A percentile compares a stretch with the other conserved stretches of the same genome.
phyloP scores from a whole-genome alignment of 2,797 vertebrate species.

The Sebastiscus tertius region DNA sequence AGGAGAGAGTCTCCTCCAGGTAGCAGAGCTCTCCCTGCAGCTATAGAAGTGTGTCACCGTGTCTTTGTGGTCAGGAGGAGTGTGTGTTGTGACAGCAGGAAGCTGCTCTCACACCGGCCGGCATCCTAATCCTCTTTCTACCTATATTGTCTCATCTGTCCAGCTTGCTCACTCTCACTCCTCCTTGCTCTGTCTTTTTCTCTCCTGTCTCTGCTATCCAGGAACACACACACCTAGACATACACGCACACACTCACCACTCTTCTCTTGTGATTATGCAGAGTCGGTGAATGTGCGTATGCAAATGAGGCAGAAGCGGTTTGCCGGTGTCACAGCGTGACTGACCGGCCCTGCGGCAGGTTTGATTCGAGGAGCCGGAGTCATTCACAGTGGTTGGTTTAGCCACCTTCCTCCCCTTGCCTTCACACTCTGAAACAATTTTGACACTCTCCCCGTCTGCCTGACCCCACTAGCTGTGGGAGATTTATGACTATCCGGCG shows the following conservation, averaged over 20 bases:
- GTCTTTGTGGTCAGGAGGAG: constrained; percentile 55
- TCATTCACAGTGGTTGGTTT: constrained; percentile 58
- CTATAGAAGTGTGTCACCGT: constrained; percentile 47
- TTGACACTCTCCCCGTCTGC: constrained; percentile 65
- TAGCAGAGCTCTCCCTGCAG: constrained; percentile 34
- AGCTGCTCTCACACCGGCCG: constrained; percentile 29
- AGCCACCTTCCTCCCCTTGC: constrained; percentile 51
- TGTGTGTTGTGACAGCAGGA: constrained; percentile 54
- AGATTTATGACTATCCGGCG: constrained; percentile 74
- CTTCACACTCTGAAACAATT: constrained; percentile 71
- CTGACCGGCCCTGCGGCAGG: constrained; percentile 46
- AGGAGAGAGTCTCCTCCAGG: constrained; percentile 13
- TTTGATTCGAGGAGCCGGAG: constrained; percentile 58
- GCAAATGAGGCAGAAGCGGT: constrained; percentile 54
- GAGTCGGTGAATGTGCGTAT: constrained; percentile 41
- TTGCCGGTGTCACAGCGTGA: constrained; percentile 50
- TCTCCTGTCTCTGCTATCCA: background rate
- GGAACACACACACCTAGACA: background rate
- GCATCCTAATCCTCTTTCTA: constrained; percentile 41
- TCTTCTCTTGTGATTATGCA: constrained; percentile 37
- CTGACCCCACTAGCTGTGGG: constrained; percentile 71
- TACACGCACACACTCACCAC: background rate
- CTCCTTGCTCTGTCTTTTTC: background rate
- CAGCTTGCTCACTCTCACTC: constrained; percentile 5
- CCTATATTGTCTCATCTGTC: constrained; percentile 34